Evolutionary conservation across 2,797 vertebrate species (phyloP).

Genomic region (Limnodromus scolopaceus): DNA sequence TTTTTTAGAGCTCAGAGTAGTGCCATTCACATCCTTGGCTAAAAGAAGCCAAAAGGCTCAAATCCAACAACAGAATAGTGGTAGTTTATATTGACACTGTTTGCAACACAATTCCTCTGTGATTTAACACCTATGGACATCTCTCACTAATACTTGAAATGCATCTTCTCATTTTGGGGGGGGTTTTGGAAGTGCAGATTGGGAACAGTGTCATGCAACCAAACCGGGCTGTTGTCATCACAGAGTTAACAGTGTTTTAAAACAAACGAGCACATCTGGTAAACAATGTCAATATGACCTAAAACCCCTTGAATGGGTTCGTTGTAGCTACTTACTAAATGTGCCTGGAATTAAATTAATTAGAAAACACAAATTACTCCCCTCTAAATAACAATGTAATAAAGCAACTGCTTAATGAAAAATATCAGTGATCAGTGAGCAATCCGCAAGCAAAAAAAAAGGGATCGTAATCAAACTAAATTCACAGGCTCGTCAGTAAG

Average conservation of each 20-base stretch:
- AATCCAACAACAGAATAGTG: neutral
- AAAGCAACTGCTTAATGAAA: conserved; percentile 66
- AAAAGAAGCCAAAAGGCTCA: neutral
- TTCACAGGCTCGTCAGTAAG: conserved; percentile 11
- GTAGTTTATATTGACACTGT: neutral
- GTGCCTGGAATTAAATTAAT: conserved; percentile 65
- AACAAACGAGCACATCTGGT: conserved; percentile 36
- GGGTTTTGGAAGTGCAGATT: neutral
- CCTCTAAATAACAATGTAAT: conserved; percentile 57
- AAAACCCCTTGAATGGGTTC: conserved; percentile 37
- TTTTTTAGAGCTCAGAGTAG: neutral
- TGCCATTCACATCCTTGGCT: neutral
- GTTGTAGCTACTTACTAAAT: conserved; percentile 53
- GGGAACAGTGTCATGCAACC: neutral
- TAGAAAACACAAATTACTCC: conserved; percentile 58
- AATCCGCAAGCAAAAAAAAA: conserved; percentile 34
- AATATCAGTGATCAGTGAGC: conserved; percentile 54
- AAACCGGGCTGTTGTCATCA: neutral
- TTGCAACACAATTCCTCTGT: neutral
- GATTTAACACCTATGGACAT: neutral
- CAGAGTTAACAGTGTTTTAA: conserved; percentile 46
- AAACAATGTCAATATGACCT: conserved; percentile 59
- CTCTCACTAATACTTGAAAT: neutral
- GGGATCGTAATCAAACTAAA: conserved; percentile 44
- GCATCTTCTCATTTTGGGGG: neutral